phyloP scores from a whole-genome alignment of 2,113 vertebrate genomes.

The Sialia sialis region DNA sequence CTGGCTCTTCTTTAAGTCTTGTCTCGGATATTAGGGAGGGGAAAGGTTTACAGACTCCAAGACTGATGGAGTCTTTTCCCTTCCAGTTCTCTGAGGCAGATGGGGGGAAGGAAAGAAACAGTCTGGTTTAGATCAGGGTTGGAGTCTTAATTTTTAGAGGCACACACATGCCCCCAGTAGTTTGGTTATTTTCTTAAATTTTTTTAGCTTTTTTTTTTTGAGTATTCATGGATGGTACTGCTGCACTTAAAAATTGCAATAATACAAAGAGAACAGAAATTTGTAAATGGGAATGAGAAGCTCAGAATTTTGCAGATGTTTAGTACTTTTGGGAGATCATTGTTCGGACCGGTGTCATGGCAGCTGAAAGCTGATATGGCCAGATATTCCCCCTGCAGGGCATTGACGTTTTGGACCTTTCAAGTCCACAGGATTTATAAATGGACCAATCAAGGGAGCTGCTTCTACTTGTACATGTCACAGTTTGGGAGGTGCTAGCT shows the following conservation, averaged over 20 bases:
- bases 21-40: slow-evolving; percentile 67
- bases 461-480: neutral
- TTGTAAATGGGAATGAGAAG: neutral
- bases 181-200: slow-evolving; percentile 41
- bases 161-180: neutral
- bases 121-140: slow-evolving; percentile 76
- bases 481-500: neutral
- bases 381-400: neutral
- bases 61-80: slow-evolving; percentile 68
- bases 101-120: slow-evolving; percentile 8
- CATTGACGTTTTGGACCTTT: neutral
- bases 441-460: neutral
- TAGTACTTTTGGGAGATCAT: neutral
- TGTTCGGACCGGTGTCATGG: neutral
- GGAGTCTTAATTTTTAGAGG: slow-evolving; percentile 57
- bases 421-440: neutral
- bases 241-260: slow-evolving; percentile 39
- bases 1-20: slow-evolving; percentile 70
- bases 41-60: slow-evolving; percentile 58
- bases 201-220: slow-evolving; percentile 60
- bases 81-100: slow-evolving; percentile 62
- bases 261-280: neutral
- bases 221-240: slow-evolving; percentile 2
- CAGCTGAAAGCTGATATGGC: neutral
- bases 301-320: neutral